Conservation (phyloP, 2,113 vertebrate genomes). For the Hydrochoerus hydrochaeris region DNA sequence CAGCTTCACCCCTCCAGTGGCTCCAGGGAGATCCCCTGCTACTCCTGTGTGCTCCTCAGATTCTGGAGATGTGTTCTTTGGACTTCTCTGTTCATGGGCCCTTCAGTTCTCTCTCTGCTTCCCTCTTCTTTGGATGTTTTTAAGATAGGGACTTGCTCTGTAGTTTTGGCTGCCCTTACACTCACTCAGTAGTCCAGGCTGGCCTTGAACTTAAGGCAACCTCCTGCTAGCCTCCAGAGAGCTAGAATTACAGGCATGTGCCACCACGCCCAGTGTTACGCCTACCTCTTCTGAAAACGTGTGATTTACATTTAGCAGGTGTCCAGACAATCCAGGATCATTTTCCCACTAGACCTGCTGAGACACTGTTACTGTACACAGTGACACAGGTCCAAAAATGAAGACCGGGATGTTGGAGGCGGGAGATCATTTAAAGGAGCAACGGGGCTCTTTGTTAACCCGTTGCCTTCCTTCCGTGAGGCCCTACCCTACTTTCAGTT, state of each 20-base stretch:
- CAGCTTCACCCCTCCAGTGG: background rate
- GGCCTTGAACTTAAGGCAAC: background rate
- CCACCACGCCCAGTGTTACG: background rate
- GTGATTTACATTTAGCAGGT: background rate
- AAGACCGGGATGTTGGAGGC: background rate
- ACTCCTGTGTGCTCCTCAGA: background rate
- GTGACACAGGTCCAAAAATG: background rate
- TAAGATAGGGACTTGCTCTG: too few species aligned
- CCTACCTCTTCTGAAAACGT: background rate
- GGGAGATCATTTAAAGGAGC: background rate
- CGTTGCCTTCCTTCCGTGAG: background rate
- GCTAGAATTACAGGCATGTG: background rate
- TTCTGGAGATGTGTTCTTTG: background rate
- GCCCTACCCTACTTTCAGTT: background rate
- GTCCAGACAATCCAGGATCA: background rate
- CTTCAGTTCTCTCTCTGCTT: background rate
- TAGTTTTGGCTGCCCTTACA: too few species aligned
- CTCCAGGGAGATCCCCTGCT: background rate
- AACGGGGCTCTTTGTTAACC: background rate
- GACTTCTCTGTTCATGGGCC: background rate
- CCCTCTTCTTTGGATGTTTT: background rate
- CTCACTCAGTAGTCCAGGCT: too few species aligned
- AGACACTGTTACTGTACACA: background rate
- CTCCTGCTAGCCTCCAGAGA: background rate
- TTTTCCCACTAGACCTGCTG: background rate